Evolutionary conservation across 1,140 invertebrate species (phyloP), one percentile per base, ranked within the genome.

Genomic region (Drosophila sturtevanti): DNA sequence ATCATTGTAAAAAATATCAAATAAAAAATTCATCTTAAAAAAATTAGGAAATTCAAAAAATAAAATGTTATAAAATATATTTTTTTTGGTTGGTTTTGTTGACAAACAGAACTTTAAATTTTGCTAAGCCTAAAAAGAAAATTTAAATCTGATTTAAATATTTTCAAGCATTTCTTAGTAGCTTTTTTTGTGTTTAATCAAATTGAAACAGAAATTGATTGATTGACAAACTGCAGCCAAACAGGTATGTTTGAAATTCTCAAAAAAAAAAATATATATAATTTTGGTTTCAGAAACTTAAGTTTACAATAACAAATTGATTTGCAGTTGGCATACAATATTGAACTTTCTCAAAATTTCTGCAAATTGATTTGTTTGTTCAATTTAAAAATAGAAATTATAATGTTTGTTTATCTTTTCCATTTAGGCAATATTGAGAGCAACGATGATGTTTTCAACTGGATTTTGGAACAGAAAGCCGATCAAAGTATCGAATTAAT

Each of bases 401-500:
- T 3, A 0, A 24, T 0, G 22, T 24, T 24, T 24, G 41, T 52
- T 63, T 56, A n/a, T 56, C 14, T 67, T 58, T 60, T 11, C 31
- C 24, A 51, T 21, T 87, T 93, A 98, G 97, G 97, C 84, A 96
- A 97, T 93, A 94, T 98, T 70, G 93, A 96, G 70, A 96, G 97
- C 86, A 97, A 98, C 92, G 94, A 93, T 48, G 95, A 97, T 91
- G 97, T 98, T 11, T 93, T 98, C 61, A 95, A 97, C 63, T 98
- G 97, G 97, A 97, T 98, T 94, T 94, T 97, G 54, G 95, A 96
- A 90, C 97, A 98, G 92, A 97, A 98, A 91, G 97, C 96, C 92
- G 97, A 98, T 91, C 96, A 97, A 90, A 98, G 97, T 91, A 98
- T 98, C 73, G 97, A 98, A 92, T 96, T 98, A 86, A 97, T 98